Base-by-base conservation (phyloP, 2,113 vertebrate species). In the Zosterops hypoxanthus region DNA sequence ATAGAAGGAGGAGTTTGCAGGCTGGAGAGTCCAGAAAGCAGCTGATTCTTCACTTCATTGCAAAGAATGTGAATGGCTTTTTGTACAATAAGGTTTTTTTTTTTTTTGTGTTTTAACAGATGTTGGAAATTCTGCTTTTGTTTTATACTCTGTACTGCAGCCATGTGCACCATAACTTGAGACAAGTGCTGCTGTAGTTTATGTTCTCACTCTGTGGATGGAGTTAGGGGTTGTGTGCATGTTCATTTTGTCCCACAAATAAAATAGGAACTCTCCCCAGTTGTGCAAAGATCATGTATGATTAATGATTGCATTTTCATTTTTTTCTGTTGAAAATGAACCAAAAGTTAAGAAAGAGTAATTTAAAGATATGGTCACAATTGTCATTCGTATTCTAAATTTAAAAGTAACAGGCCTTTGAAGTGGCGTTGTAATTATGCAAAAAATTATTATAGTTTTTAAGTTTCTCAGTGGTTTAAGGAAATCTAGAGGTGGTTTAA, bases 1-100 rank as follows among this genome's bases (percentile, higher is more conserved):
- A 99, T 99, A 49, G 99, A 99, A 98, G 99, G 99, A 94, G 99
- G 99, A 56, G 99, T 99, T 90, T 99, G 99, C 97, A 98, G 99
- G 44, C 98, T 99, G 96, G 98, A 98, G 92, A 99, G 97, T 88
- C 96, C 97, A 9, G 97, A 95, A 84, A 98, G 98, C 86, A 70
- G 71, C 75, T 96, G 96, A 94, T 94, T 96, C 94, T 59, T 95
- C 92, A 92, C 94, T 97, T 97, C 59, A 65, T 65, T 81, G 55
- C 82, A 92, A 92, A 96, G 90, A 95, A 73, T 95, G 85, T 86
- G 80, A 95, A 91, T 92, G 94, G 76, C 91, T 65, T 95, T 96
- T 94, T 94, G 95, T 94, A 97, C 87, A 95, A 97, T 95, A 97
- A 96, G 92, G 5, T 9, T 95, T 18, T 26, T 9, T 31, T 7